Evolutionary conservation across 1,140 invertebrate species (phyloP), one percentile per base, ranked within the genome.

Genomic region (Cydia pomonella): DNA sequence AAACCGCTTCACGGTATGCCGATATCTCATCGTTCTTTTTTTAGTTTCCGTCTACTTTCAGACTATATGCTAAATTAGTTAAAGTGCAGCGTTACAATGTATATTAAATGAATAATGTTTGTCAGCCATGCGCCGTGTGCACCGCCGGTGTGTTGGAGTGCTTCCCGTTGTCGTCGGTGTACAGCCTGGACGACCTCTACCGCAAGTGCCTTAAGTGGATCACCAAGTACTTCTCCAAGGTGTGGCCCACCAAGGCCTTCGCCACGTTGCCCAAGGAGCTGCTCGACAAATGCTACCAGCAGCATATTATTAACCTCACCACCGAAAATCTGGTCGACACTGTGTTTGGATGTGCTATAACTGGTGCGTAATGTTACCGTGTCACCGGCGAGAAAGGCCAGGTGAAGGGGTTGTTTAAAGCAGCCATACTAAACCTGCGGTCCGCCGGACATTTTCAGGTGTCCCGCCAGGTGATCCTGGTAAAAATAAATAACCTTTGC

Each of bases 231-330:
- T 98, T 98, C 86, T 94, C 96, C 9, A 94, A 96, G 82, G 96
- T 98, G 29, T 98, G 97, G 97, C 96, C 97, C 0, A 97, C 96
- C 0, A 96, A 97, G 82, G 94, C 96, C 21, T 98, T 98, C 91
- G 96, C 97, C 0, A 95, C 95, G 75, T 88, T 98, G 63, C 97
- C 97, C 0, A 94, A 96, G 38, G 97, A 98, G 82, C 92, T 98
- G 0, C 93, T 97, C 76, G 96, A 97, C 47, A 96, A 97, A 83
- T 97, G 97, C 86, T 97, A 96, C 82, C 95, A 96, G 82, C 96
- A 97, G 79, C 96, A 97, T 81, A 95, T 97, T 27, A 95, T 96
- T 0, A 95, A 97, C 82, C 79, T 93, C 94, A 95, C 86, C 6
- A 77, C 86, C 0, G 93, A 94, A n/a, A 93, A 86, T 73, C 83